These are phyloP conservation scores for Phyllopteryx taeniolatus DNA, from an alignment of 2,113 vertebrate species.

Conservation along the genomic window DNA sequence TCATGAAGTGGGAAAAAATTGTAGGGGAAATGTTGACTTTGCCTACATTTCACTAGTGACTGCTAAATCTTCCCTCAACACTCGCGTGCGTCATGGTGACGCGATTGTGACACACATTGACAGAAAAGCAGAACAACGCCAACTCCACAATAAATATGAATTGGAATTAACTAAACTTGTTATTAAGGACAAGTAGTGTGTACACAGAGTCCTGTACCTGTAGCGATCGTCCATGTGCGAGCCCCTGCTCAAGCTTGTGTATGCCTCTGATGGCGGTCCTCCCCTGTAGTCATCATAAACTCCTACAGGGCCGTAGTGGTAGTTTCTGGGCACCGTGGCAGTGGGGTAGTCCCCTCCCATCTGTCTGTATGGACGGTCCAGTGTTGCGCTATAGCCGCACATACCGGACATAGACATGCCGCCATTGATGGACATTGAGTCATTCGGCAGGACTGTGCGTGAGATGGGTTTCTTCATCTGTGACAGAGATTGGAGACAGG, in stretches of 20 bases:
- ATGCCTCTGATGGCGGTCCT: conserved; percentile 77
- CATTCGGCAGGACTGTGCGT: conserved; percentile 78
- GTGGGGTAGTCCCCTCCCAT: conserved; percentile 81
- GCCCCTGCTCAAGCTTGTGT: conserved; percentile 85
- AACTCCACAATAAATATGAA: neutral
- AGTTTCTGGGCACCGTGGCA: conserved; percentile 89
- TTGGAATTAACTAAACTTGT: neutral
- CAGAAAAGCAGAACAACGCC: neutral
- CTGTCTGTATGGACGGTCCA: conserved; percentile 87
- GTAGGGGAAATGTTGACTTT: neutral
- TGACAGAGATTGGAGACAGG: neutral
- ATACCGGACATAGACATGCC: conserved; percentile 65
- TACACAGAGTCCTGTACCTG: conserved; percentile 56
- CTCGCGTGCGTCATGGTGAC: neutral
- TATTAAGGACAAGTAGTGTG: neutral
- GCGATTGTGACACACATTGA: neutral
- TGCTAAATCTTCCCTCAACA: neutral
- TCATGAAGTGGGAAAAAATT: neutral
- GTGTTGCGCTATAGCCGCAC: conserved; percentile 82
- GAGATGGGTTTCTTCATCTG: conserved; percentile 92
- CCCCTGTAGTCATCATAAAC: conserved; percentile 79
- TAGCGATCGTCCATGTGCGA: conserved; percentile 90
- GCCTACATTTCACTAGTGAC: neutral
- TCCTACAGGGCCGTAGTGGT: conserved; percentile 83
- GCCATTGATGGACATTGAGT: conserved; percentile 73